Conservation (phyloP, 2,113 vertebrate genomes). For the Amblyopsis rosae region DNA sequence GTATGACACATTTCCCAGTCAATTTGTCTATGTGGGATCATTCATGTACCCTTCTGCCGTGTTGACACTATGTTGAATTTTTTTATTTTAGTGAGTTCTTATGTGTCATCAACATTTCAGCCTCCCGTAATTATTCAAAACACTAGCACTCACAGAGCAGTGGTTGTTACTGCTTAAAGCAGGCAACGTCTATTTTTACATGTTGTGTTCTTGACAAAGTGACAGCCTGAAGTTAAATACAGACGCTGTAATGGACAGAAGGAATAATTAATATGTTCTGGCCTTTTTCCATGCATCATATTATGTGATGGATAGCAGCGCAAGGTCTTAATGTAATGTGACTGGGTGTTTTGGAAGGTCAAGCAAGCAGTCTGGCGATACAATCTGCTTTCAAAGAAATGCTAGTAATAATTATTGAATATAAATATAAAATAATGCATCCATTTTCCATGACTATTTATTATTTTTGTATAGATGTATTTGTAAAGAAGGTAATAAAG, state of each 20-base stretch:
- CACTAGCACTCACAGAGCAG: background rate
- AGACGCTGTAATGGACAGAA: background rate
- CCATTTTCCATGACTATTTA: background rate
- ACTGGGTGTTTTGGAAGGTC: background rate
- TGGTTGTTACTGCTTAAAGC: background rate
- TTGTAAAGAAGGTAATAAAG: no score
- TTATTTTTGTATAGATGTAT: no score
- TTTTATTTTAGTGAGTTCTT: background rate
- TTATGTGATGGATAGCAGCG: background rate
- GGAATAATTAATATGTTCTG: constrained; percentile 2
- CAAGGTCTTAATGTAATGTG: background rate
- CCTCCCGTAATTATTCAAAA: background rate
- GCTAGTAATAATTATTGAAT: background rate
- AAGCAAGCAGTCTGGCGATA: no score
- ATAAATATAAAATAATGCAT: constrained; percentile 3
- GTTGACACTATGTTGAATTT: background rate
- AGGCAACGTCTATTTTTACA: background rate
- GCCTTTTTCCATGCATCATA: background rate
- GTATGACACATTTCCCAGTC: no score
- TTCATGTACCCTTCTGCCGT: background rate
- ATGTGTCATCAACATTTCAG: background rate
- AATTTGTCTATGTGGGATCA: background rate
- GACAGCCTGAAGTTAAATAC: background rate
- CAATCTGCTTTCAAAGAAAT: background rate
- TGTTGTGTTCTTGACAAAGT: background rate